Base-by-base conservation (phyloP, 2,797 vertebrate species). In the Psittacula derbiana region DNA sequence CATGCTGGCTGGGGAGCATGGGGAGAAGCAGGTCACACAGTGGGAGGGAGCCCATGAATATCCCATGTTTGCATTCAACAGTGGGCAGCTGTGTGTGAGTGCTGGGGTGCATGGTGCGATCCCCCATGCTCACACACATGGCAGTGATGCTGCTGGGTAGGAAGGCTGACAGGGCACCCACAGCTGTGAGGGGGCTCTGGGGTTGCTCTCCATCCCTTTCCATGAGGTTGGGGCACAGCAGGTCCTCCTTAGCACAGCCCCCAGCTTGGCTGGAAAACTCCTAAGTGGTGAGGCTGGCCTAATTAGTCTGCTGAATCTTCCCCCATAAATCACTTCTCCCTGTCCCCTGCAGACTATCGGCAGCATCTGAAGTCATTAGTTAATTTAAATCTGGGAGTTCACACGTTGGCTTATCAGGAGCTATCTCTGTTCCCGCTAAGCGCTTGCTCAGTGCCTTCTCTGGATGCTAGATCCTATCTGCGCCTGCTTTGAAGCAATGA, bases 271-370 rank as follows among this genome's bases (percentile, higher is more conserved):
- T 88, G 52, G 61, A 41, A 89, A 91, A 65, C 87, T 86, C 78
- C 65, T 74, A 47, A 92, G 20, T 11, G 36, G n/a, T 72, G 71
- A 93, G 87, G 94, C 52, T 67, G 80, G 58, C 86, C 87, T 96
- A 96, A 97, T 93, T 96, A 95, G 88, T 94, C 96, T 80, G 88
- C 95, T 97, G 97, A 97, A 98, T 98, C 96, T 88, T 91, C 85
- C 85, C 88, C 91, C 80, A 88, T 97, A 98, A 98, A 97, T 98
- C 97, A 97, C 85, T 95, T 96, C 96, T 93, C 90, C 95, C 79
- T 84, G 96, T 97, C 86, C 95, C 95, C 97, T 97, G 95, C 93
- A 95, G 92, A 93, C 95, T 95, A 91, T 95, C 90, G 30, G 94
- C 91, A 84, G 88, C 90, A 96, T 96, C 96, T 95, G 90, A 92